Evolutionary conservation across 2,888 invertebrate species (phyloP), one percentile per base, ranked within the genome.

Genomic region (Corythucha ciliata): DNA sequence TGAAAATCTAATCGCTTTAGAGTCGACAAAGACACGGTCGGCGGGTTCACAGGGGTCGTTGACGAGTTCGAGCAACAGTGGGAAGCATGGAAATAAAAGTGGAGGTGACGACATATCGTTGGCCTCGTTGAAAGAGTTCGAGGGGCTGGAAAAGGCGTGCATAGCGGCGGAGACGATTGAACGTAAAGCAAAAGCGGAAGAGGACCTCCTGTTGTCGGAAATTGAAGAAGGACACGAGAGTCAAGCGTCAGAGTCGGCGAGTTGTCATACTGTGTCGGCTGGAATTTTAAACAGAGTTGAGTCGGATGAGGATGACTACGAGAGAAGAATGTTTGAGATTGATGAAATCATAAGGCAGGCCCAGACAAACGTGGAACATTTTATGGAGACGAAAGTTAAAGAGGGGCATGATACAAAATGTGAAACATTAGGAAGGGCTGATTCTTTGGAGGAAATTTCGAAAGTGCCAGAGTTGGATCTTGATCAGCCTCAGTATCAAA

Each of bases 61-160:
- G 3, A 79, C 79, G 62, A 87, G 87, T 61, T 77, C 85, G 53
- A 58, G 58, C 37, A 60, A 58, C 33, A 58, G 56, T 42, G 53
- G 61, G 57, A 60, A 63, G 57, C 57, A 58, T 34, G 54, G 53
- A 20, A 62, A 54, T 45, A 81, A 79, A 63, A 83, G 80, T 63
- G 78, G 78, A 2, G 83, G 84, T 1, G 92, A 91, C 67, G 90
- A 91, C 64, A 74, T 89, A 37, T 90, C 90, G 2, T 70, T 86
- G 24, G 85, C 84, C 6, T 92, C 92, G 34, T 70, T 93, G 20
- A 87, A 88, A 67, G 93, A 94, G 67, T 93, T 93, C 67, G 93
- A 94, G 72, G 85, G 87, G 0, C 68, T 93, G 2, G 93, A 94
- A 70, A 81, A 80, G 55, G 91, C 91, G 20, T 86, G 90, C 62